These are phyloP conservation scores for Noturus placidus DNA, from an alignment of 2,113 vertebrate species.

Conservation along the genomic window DNA sequence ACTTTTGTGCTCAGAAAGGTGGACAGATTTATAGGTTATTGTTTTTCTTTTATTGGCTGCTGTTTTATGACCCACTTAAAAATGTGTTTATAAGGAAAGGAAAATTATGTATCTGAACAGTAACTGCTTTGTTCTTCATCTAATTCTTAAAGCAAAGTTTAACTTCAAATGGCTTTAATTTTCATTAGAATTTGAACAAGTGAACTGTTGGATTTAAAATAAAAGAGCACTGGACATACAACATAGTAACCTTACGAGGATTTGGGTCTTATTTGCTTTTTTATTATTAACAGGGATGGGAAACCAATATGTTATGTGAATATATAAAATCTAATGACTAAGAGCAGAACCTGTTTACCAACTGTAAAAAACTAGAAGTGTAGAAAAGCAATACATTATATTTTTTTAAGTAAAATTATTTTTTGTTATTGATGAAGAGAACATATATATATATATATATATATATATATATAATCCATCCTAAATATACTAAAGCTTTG, in stretches of 20 bases:
- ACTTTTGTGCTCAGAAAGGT: background rate
- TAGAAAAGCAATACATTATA: background rate
- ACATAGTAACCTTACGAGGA: background rate
- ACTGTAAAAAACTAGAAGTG: background rate
- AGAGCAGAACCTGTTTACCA: background rate
- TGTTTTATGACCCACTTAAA: background rate
- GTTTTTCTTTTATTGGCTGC: background rate
- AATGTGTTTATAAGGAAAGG: background rate
- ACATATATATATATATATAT: no score
- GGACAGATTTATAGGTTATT: background rate
- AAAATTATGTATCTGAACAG: background rate
- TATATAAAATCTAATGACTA: constrained; percentile 1
- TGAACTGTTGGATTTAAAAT: background rate
- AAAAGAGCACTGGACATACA: background rate
- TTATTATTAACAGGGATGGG: background rate
- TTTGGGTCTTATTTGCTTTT: background rate
- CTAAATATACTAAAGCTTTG: background rate
- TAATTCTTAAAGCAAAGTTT: background rate
- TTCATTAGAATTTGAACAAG: background rate
- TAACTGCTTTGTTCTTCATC: background rate
- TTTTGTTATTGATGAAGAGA: background rate
- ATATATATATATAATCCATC: no score
- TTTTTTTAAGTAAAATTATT: background rate
- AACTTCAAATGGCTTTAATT: background rate
- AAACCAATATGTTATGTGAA: background rate